These are phyloP conservation scores for Harlomillsia oculata DNA, from an alignment of 1,140 invertebrate genomes.

Conservation along the genomic window DNA sequence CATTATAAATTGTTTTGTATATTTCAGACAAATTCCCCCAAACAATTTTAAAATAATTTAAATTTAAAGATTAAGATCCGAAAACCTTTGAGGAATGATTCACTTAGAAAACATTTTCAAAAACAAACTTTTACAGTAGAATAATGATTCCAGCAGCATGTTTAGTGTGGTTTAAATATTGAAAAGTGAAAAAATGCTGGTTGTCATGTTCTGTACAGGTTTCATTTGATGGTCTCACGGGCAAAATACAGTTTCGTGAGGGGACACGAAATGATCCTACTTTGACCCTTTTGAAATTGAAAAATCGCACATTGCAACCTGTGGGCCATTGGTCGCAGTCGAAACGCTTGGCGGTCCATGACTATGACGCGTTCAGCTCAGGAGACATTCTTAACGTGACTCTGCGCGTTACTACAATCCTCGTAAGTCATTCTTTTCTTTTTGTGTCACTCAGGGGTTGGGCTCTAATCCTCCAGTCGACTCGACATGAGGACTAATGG, in stretches of 20 bases:
- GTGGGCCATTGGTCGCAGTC: slow-evolving; percentile 54
- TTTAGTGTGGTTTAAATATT: no score
- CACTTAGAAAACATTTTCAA: no score
- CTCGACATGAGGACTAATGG: slow-evolving; percentile 41
- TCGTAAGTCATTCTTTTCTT: slow-evolving; percentile 17
- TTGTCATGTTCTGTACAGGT: no score
- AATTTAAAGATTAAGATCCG: no score
- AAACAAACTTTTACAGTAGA: no score
- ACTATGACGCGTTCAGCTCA: slow-evolving; percentile 39
- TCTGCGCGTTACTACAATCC: slow-evolving; percentile 45
- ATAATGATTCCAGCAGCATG: no score
- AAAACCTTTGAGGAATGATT: no score
- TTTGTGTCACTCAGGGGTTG: not conserved
- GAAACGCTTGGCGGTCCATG: slow-evolving; percentile 28
- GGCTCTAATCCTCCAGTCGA: no score
- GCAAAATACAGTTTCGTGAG: slow-evolving; percentile 66
- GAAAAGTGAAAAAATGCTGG: no score
- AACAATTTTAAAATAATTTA: no score
- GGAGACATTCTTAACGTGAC: slow-evolving; percentile 43
- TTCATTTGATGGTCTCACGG: slow-evolving; percentile 62
- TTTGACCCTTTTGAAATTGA: slow-evolving; percentile 65
- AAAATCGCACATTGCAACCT: slow-evolving; percentile 58
- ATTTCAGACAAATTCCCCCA: no score
- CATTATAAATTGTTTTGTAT: no score
- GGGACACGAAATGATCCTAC: slow-evolving; percentile 62